Evolutionary conservation across 2,113 vertebrate species (phyloP), one percentile per base, ranked within the genome.

Genomic region (Calyptomena viridis): DNA sequence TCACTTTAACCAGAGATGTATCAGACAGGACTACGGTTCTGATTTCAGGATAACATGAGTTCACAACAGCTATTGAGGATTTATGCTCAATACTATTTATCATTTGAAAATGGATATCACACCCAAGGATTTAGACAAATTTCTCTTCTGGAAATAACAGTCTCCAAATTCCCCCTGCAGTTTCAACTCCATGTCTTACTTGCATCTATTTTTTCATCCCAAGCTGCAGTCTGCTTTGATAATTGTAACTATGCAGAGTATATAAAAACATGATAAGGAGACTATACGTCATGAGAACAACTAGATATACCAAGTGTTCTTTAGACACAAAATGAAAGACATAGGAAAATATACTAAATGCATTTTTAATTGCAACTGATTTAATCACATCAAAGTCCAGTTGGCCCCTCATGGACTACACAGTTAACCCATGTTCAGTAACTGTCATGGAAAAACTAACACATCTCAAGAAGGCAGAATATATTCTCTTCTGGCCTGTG

Each of bases 221-320:
- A 39, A 64, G 8, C 33, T 2, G 0, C 1, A 3, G n/a, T 68
- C 31, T 8, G 6, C 69, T 64, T 55, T 30, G 30, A 7, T n/a
- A 55, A 68, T 37, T 27, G 5, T 27, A 62, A 59, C 31, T 58
- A 24, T 6, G 10, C 5, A 76, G 50, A 77, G 27, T 37, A 50
- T 6, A 50, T 5, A 40, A 24, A 39, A 35, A 49, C 11, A 6
- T 9, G 19, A 7, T 22, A 49, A 72, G 52, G 44, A 68, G 25
- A 73, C 44, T 21, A 50, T 7, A 55, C 9, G 14, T 53, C 42
- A 55, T 3, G 2, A 88, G 44, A 68, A 46, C 12, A 69, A 40
- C 25, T 55, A 47, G 5, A 56, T 10, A 15, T 9, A 58, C 24
- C 35, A 42, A 39, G 19, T 3, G n/a, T 35, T 90, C 33, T 66